Base-by-base conservation (phyloP, 2,888 invertebrate species). In the Crocallis elinguaria region DNA sequence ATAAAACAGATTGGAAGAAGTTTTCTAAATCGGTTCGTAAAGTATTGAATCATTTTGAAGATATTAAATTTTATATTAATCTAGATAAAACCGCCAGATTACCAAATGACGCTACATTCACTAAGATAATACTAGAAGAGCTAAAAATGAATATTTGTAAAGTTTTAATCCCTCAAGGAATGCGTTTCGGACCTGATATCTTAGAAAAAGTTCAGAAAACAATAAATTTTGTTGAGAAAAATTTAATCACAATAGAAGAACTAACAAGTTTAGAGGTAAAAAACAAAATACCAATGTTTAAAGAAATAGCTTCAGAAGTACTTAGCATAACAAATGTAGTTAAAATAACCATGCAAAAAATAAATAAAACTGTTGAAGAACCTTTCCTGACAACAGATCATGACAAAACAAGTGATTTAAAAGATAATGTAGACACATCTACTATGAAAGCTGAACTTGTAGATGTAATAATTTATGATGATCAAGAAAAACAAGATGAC, bases 1-100 rank as follows among this genome's bases (percentile, higher is more conserved):
- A 68, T 32, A 75, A 72, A 57, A 23, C 17, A 11, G 65, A 67
- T 25, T 85, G 80, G 76, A 85, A 81, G 58, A 67, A 60, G 9
- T 60, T 86, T 27, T 77, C 84, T 0, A 86, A 85, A 56, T 77
- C 77, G 8, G 52, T 90, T 39, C 76, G 91, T 1, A 85, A 81
- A 48, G 73, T 82, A 16, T 67, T 89, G 4, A 88, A 88, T 64
- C 88, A 90, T 69, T 91, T 91, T 57, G 90, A 89, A 67, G 91
- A 91, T 62, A 81, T 91, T 0, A 91, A 89, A 51, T 91, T 91
- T 69, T 91, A 89, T 52, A 84, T 91, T 1, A 89, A 87, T 67
- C 66, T 91, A 12, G 91, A 91, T 67, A 90, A 89, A 79, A 89
- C 90, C 4, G 91, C 91, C 2, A 78, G 90, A 63, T 54, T 87